Conservation (phyloP, 2,113 vertebrate species). For the Dendrocopos noguchii region DNA sequence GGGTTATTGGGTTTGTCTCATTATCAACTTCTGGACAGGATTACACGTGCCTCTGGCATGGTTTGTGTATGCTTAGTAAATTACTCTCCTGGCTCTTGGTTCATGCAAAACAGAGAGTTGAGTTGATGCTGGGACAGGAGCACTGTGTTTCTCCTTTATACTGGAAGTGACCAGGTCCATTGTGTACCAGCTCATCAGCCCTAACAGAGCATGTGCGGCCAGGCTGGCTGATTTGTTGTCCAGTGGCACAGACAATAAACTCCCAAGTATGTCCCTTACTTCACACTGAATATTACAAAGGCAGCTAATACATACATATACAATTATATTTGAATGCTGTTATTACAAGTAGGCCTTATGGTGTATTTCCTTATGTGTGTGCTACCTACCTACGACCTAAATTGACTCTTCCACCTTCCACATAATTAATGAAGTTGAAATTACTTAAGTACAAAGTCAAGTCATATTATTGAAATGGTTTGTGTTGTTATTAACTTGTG, state of each 20-base stretch:
- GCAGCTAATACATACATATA: not conserved
- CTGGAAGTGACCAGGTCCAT: not conserved
- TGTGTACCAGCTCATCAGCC: not conserved
- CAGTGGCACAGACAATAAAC: not conserved
- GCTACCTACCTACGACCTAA: not conserved
- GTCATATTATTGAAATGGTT: slow-evolving; percentile 1
- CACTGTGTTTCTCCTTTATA: not conserved
- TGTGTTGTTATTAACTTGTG: slow-evolving; percentile 30
- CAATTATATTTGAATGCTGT: not conserved
- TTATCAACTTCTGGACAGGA: not conserved
- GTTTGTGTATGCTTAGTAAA: not conserved
- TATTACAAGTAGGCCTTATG: not conserved
- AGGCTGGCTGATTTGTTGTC: not conserved
- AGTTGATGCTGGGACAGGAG: not conserved
- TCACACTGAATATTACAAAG: not conserved
- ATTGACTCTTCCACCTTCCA: not conserved
- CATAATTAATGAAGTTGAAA: slow-evolving; percentile 15
- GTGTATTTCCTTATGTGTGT: not conserved
- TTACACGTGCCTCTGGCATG: not conserved
- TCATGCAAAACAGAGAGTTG: not conserved
- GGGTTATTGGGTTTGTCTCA: not conserved
- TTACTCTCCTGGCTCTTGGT: not conserved
- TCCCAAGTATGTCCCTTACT: not conserved
- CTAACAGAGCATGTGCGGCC: not conserved
- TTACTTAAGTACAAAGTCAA: slow-evolving; percentile 24